phyloP scores from a whole-genome alignment of 2,888 invertebrate genomes.

The Venustoraphidia nigricollis region DNA sequence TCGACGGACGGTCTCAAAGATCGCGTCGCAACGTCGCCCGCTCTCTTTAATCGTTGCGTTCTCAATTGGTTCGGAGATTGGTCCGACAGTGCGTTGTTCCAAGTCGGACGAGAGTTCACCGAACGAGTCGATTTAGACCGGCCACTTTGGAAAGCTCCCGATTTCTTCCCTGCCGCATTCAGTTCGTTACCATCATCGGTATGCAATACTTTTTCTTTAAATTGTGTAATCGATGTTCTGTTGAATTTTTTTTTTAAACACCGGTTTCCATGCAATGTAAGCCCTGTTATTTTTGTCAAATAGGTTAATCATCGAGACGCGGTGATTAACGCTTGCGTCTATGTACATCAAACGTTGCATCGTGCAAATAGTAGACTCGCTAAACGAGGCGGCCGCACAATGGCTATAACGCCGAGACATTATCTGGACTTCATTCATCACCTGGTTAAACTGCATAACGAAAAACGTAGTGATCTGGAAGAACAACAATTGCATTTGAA shows the following conservation, averaged over 20 bases:
- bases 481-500: conserved; percentile 98
- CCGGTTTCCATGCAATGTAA: no score
- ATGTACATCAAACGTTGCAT: conserved; percentile 94
- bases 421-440: conserved; percentile 99
- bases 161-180: conserved; percentile 81
- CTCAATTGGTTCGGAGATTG: conserved; percentile 99
- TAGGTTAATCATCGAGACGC: conserved; percentile 82
- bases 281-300: no score
- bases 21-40: conserved; percentile 96
- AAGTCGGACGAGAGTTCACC: conserved; percentile 94
- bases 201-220: no score
- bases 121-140: conserved; percentile 86
- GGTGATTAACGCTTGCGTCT: conserved; percentile 97
- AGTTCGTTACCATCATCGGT: conserved; percentile 43
- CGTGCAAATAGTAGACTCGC: conserved; percentile 82
- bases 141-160: conserved; percentile 71
- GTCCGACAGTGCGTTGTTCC: conserved; percentile 91
- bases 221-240: no score
- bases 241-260: no score
- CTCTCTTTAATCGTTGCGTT: conserved; percentile 96
- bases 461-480: conserved; percentile 94
- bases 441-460: conserved; percentile 93
- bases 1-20: conserved; percentile 97
- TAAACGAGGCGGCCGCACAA: conserved; percentile 86
- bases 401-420: conserved; percentile 95